phyloP scores from a whole-genome alignment of 2,888 invertebrate genomes.

The Lissocephala sabroskyi region DNA sequence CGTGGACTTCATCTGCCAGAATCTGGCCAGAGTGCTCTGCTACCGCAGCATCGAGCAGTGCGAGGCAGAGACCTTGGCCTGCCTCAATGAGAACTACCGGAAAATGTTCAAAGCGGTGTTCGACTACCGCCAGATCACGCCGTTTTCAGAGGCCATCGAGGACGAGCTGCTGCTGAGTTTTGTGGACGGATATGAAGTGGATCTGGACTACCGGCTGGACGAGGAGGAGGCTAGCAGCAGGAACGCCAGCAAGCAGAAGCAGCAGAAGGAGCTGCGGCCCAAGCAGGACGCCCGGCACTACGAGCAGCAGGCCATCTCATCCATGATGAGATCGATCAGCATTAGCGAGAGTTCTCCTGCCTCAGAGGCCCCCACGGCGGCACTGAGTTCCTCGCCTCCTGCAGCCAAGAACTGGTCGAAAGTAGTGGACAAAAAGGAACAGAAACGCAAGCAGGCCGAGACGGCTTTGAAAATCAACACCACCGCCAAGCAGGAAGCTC shows the following conservation, averaged over 20 bases:
- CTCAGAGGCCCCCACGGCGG: conserved; percentile 25
- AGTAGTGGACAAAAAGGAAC: conserved; percentile 72
- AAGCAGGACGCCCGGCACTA: conserved; percentile 63
- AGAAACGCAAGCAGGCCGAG: conserved; percentile 69
- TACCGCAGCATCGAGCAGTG: conserved; percentile 78
- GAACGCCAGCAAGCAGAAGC: conserved; percentile 42
- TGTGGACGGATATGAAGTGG: conserved; percentile 73
- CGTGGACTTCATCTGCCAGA: conserved; percentile 85
- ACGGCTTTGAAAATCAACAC: conserved; percentile 62
- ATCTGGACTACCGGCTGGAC: conserved; percentile 74
- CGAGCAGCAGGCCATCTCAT: conserved; percentile 68
- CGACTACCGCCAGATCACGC: conserved; percentile 79
- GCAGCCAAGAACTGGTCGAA: conserved; percentile 67
- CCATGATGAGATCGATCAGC: conserved; percentile 66
- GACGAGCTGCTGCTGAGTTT: conserved; percentile 75
- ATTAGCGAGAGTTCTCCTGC: conserved; percentile 40
- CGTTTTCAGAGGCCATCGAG: conserved; percentile 77
- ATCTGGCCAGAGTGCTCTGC: conserved; percentile 82
- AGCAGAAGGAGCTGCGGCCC: conserved; percentile 46
- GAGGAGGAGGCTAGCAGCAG: conserved; percentile 37
- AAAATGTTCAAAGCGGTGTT: conserved; percentile 75
- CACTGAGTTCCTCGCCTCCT: conserved; percentile 28
- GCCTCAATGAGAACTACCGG: conserved; percentile 80
- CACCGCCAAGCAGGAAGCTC: conserved; percentile 73
- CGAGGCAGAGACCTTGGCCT: conserved; percentile 76